Base-by-base conservation (phyloP, 2,113 vertebrate genomes). In the Plecturocebus donacophilus region DNA sequence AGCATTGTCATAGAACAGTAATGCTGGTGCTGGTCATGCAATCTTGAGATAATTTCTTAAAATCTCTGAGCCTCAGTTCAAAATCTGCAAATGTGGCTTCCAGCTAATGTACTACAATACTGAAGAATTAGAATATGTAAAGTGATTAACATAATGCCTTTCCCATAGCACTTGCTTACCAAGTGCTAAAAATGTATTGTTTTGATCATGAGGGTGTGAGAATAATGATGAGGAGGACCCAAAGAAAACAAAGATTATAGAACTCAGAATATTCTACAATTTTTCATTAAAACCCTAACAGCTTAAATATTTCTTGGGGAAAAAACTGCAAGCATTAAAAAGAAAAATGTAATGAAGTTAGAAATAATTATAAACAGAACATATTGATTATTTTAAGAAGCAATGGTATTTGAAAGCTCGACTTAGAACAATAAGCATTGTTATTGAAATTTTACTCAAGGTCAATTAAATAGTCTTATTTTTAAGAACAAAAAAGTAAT, bases 381-480 rank as follows among this genome's bases (percentile, higher is more conserved):
- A 70, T 68, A n/a, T 32, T 56, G 19, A 86, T 91, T 86, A 92
- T 5, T n/a, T 64, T 87, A 75, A 90, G 35, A 79, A 96, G 23
- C 35, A 87, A 68, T 77, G n/a, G 82, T 76, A 96, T 94, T 71
- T 93, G n/a, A 92, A 87, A 82, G 21, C 4, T 73, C 70, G 86
- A 73, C 95, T 66, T 88, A 80, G 2, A 84, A n/a, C 58, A 93
- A 79, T 87, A 93, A 95, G 32, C 12, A 82, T 84, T 81, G 5
- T 64, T 7, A 66, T 58, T 94, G 64, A 95, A 91, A 58, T 8
- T 54, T 86, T 71, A 64, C 54, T 85, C 45, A 2, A 58, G 3
- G 40, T 52, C 58, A 86, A 23, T 64, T 4, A 27, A 45, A 93
- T 40, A 47, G 3, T 42, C 40, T 82, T 42, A 61, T 45, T 90